A percentile compares a stretch with the other conserved stretches of the same genome.
phyloP scores from a whole-genome alignment of 2,797 vertebrate species.

The Borostomias antarcticus region DNA sequence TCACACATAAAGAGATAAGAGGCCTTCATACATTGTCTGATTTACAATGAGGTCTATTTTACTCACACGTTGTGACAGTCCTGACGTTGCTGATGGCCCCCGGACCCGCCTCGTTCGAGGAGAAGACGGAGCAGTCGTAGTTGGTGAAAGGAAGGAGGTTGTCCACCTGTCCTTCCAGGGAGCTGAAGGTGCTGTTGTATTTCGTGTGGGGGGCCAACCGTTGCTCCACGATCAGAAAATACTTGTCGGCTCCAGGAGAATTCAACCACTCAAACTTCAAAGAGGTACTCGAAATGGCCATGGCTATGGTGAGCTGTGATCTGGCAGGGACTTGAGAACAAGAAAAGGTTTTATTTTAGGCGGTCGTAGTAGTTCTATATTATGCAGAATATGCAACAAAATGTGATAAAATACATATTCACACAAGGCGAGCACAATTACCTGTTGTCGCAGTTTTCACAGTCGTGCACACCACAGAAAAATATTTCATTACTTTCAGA shows the following conservation, averaged over 20 bases:
- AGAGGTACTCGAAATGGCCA: slow-evolving; percentile 72
- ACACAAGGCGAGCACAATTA: no score
- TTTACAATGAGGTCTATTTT: neutral
- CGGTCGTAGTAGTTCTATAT: no score
- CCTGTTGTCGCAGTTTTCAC: slow-evolving; percentile 63
- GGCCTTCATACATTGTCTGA: no score
- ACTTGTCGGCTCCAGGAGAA: slow-evolving; percentile 63
- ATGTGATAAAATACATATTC: no score
- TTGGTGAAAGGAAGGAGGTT: slow-evolving; percentile 61
- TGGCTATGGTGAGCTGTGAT: slow-evolving; percentile 67
- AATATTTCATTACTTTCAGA: slow-evolving; percentile 60
- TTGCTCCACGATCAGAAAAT: slow-evolving; percentile 63
- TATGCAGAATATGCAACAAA: no score
- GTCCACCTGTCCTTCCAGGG: slow-evolving; percentile 46
- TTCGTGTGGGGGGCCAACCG: neutral
- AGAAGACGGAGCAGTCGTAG: slow-evolving; percentile 70
- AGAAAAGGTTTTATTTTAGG: neutral
- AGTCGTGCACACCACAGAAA: slow-evolving; percentile 40
- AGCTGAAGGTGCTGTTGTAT: slow-evolving; percentile 58
- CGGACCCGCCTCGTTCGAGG: slow-evolving; percentile 73
- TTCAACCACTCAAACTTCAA: slow-evolving; percentile 72
- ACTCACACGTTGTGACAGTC: slow-evolving; percentile 77
- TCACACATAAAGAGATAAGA: no score
- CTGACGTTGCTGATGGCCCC: slow-evolving; percentile 57
- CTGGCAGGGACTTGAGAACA: slow-evolving; percentile 66